phyloP scores from a whole-genome alignment of 2,113 vertebrate species.

The Cichladusa arquata region DNA sequence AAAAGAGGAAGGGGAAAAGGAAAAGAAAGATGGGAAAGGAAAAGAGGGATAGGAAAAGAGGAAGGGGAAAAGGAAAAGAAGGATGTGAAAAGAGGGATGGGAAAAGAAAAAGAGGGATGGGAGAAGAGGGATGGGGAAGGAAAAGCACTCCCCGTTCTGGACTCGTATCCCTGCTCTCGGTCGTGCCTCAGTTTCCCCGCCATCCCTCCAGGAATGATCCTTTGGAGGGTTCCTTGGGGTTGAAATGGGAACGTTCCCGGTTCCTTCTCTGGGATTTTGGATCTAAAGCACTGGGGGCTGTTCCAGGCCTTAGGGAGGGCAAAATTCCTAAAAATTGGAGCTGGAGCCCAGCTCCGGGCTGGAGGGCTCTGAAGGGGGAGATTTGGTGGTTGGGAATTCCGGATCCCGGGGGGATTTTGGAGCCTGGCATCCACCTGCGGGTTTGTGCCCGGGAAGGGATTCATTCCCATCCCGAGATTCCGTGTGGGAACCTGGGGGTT shows the following conservation, averaged over 20 bases:
- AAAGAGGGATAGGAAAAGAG: too few species aligned
- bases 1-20: not conserved
- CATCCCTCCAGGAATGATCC: fast-evolving
- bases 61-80: too few species aligned
- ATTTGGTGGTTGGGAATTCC: not conserved
- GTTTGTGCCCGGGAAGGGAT: not conserved
- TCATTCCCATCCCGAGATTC: not conserved
- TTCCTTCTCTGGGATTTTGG: fast-evolving
- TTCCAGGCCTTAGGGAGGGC: fast-evolving
- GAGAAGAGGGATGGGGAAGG: not conserved
- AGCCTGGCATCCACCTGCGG: fast-evolving
- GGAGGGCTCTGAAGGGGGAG: too few species aligned
- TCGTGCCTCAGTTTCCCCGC: not conserved
- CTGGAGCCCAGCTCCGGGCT: too few species aligned
- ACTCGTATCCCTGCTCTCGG: fast-evolving
- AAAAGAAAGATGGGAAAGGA: too few species aligned
- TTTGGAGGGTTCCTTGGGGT: not conserved
- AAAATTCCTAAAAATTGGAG: not conserved
- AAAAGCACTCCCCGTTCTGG: not conserved
- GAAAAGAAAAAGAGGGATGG: not conserved
- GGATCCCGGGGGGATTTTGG: not conserved
- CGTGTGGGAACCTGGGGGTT: fast-evolving
- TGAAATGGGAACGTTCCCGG: fast-evolving
- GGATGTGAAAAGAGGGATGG: not conserved
- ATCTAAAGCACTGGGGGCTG: fast-evolving